Base-by-base conservation (phyloP, 2,797 vertebrate genomes). In the Chlorospingus semifuscus region DNA sequence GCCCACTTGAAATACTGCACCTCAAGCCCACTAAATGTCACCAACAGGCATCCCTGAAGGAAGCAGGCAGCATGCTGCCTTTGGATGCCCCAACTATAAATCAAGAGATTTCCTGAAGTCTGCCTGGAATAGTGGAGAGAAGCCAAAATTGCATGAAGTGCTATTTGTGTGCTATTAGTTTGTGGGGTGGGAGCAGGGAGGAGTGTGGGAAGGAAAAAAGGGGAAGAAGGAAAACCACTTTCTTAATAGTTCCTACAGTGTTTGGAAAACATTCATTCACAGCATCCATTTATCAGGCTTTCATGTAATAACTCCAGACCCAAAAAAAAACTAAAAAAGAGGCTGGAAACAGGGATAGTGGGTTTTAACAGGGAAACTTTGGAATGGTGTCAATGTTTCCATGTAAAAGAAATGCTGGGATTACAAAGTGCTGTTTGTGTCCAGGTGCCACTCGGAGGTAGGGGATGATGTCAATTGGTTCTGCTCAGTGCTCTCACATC, bases 41-140 rank as follows among this genome's bases (percentile, higher is more conserved):
- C 95, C 94, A 83, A 90, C 50, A 89, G 89, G 85, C 93, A 96
- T 82, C 95, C 96, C 93, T 83, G 27, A 95, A 97, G 95, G 95
- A 97, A 96, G 87, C 80, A 93, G 69, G 90, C 92, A 95, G 83
- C 93, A 36, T 89, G 91, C 94, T 95, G 96, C 93, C 86, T 95
- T 64, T 90, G 94, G 94, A 95, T 96, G 94, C 39, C 96, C 90
- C 92, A 87, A 9, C 71, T 85, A 91, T 96, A 97, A 97, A 97
- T 97, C 97, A 96, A 84, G 88, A 95, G 91, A 93, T 96, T 97
- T 97, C 97, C 95, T 96, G 96, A 91, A 84, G 94, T 77, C 95
- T 87, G 95, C 89, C 92, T 94, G 94, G 87, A 96, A 96, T 71
- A 89, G 92, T 96, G 96, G 94, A 96, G 76, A 92, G 89, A 17